Conservation (phyloP, 2,113 vertebrate species). For the Marmota monax region DNA sequence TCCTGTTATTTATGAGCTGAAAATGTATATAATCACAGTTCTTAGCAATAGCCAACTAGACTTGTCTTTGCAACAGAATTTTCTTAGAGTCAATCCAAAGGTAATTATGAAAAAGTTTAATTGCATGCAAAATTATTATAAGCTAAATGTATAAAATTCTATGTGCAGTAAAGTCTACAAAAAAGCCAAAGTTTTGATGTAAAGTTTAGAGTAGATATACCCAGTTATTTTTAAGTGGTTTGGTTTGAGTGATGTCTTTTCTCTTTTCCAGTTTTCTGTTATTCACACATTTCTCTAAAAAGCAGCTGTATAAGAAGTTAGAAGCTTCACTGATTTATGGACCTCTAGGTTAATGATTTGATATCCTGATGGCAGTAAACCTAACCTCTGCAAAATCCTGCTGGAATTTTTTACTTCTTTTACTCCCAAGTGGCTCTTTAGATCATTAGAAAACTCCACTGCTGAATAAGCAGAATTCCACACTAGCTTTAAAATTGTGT, state of each 20-base stretch:
- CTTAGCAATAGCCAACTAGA: not conserved
- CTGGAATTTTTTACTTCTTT: conserved; percentile 47
- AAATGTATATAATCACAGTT: not conserved
- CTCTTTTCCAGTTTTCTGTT: conserved; percentile 31
- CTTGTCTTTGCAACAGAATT: not conserved
- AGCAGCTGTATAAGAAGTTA: not conserved
- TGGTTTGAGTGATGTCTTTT: conserved; percentile 29
- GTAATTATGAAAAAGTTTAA: conserved; percentile 13
- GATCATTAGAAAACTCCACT: conserved; percentile 54
- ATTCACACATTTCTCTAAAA: conserved; percentile 34
- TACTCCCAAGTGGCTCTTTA: not conserved
- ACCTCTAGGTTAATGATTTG: conserved; percentile 53
- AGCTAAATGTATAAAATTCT: conserved; percentile 25
- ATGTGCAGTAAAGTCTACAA: not conserved
- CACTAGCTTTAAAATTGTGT: not conserved
- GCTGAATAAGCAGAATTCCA: not conserved
- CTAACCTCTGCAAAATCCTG: conserved; percentile 60
- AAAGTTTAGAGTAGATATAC: not conserved
- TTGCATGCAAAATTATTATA: not conserved
- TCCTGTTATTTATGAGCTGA: not conserved
- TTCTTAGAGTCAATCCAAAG: not conserved
- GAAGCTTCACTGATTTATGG: conserved; percentile 25
- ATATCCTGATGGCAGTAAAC: conserved; percentile 55
- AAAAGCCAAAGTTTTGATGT: conserved; percentile 15
- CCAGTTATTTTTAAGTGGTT: conserved; percentile 11